phyloP scores from a whole-genome alignment of 1,140 invertebrate species.

The Nebria ingens region DNA sequence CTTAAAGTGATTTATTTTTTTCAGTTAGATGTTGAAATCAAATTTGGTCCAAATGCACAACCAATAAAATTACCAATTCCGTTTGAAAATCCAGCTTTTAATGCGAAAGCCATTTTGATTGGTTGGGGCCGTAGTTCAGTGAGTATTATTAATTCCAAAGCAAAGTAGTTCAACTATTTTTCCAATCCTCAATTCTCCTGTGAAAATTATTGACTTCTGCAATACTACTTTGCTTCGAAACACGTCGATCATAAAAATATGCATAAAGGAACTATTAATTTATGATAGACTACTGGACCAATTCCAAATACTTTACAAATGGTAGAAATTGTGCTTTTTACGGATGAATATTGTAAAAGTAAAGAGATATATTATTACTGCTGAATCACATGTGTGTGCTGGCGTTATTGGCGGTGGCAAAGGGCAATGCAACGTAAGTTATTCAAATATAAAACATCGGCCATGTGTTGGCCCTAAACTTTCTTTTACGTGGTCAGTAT shows the following conservation, averaged over 20 bases:
- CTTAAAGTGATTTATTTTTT: no score
- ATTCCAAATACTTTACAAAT: constrained; percentile 30
- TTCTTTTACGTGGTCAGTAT: no score
- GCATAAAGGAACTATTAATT: no score
- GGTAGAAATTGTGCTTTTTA: constrained; percentile 30
- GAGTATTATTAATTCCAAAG: not conserved
- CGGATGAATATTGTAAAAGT: constrained; percentile 28
- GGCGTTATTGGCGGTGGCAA: constrained; percentile 32
- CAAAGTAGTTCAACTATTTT: not conserved
- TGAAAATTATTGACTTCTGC: not conserved
- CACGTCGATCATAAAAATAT: no score
- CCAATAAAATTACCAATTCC: not conserved
- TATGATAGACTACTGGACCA: constrained; percentile 28
- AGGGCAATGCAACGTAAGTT: constrained; percentile 35
- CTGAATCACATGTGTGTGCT: constrained; percentile 30
- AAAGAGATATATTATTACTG: constrained; percentile 23
- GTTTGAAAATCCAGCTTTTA: not conserved
- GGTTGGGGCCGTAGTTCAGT: not conserved
- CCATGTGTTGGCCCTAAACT: no score
- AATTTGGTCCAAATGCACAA: constrained; percentile 2
- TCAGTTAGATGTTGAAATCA: not conserved
- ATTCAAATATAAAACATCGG: not conserved
- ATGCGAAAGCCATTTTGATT: not conserved
- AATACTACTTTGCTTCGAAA: not conserved
- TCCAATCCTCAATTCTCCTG: not conserved